These are phyloP conservation scores for Tylochromis polylepis DNA, from an alignment of 2,113 vertebrate species.

Conservation along the genomic window DNA sequence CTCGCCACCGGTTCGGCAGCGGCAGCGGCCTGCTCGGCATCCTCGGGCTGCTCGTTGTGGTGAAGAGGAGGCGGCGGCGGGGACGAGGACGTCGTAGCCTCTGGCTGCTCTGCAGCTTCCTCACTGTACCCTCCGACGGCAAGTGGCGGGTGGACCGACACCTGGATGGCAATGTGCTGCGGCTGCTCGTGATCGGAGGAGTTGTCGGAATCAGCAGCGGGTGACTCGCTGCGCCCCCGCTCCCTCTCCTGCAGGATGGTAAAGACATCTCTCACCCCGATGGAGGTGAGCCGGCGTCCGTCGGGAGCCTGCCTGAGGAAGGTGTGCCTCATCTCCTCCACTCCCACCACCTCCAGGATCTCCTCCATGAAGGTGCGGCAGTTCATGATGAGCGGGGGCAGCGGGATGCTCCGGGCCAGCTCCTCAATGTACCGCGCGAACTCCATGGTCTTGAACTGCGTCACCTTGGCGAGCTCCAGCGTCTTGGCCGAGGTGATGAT, in stretches of 20 bases:
- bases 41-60: conserved; percentile 2
- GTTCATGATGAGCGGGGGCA: conserved; percentile 98
- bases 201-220: conserved; percentile 85
- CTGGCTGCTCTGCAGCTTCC: conserved; percentile 69
- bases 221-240: conserved; percentile 82
- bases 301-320: conserved; percentile 83
- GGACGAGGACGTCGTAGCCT: conserved; percentile 32
- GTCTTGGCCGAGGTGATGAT: conserved; percentile 98
- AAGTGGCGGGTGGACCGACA: conserved; percentile 86
- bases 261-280: conserved; percentile 76
- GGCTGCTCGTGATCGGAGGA: conserved; percentile 89
- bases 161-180: conserved; percentile 94
- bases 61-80: background rate
- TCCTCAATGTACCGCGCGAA: conserved; percentile 98
- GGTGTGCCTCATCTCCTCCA: conserved; percentile 93
- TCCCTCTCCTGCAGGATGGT: conserved; percentile 81
- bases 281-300: conserved; percentile 63
- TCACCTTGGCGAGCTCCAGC: conserved; percentile 96
- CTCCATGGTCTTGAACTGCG: conserved; percentile 99
- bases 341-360: conserved; percentile 93
- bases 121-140: conserved; percentile 54
- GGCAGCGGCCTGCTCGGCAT: background rate
- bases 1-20: background rate
- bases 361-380: conserved; percentile 99
- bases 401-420: conserved; percentile 91